Percentiles rank a stretch among this genome's conserved stretches.
Evolutionary conservation across 2,113 vertebrate species (phyloP).

Genomic region (Mola mola): DNA sequence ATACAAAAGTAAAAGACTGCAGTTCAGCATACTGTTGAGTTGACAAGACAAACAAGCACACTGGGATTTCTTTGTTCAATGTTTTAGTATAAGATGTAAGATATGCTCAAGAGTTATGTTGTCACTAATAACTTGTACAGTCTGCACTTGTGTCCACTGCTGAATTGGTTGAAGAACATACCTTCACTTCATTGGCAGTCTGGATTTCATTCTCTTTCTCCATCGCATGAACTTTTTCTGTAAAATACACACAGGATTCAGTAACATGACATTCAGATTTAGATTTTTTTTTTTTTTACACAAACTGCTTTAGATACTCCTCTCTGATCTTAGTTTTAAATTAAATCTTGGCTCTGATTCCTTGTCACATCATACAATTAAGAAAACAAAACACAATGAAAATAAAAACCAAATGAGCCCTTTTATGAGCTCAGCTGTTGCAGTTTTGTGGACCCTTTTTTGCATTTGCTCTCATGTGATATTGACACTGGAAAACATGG

Average conservation of each 20-base stretch:
- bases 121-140: no score
- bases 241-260: slow-evolving; percentile 1
- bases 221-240: slow-evolving; percentile 97
- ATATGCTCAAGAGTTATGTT: no score
- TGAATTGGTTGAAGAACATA: slow-evolving; percentile 31
- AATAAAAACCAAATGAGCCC: background rate
- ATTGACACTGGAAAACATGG: no score
- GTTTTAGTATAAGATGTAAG: no score
- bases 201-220: slow-evolving; percentile 97
- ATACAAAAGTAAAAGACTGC: background rate
- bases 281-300: no score
- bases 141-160: background rate
- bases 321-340: no score
- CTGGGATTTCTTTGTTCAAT: background rate
- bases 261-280: background rate
- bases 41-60: background rate
- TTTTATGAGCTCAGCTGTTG: no score
- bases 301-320: no score
- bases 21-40: background rate
- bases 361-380: background rate
- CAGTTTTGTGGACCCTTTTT: no score
- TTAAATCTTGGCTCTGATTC: background rate
- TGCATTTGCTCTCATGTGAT: no score
- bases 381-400: background rate
- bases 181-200: slow-evolving; percentile 97